Conservation (phyloP, 2,888 invertebrate genomes). For the Anthoptus insignis region DNA sequence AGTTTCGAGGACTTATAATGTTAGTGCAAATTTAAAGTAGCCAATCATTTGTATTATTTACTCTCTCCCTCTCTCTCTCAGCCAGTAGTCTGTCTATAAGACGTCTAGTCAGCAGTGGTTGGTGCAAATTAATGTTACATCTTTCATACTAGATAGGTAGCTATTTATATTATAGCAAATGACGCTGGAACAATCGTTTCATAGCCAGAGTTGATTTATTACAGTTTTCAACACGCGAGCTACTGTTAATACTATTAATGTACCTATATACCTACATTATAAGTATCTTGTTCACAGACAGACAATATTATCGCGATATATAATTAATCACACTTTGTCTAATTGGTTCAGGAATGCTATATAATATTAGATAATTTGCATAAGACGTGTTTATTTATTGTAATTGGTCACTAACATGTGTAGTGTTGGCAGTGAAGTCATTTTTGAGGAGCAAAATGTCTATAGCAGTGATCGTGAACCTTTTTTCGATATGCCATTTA, state of each 20-base stretch:
- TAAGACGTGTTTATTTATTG: constrained; percentile 39
- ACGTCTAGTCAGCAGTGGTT: too few species aligned
- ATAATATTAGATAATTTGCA: constrained; percentile 28
- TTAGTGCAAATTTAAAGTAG: too few species aligned
- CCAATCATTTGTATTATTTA: too few species aligned
- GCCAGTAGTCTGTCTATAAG: too few species aligned
- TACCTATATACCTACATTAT: constrained; percentile 14
- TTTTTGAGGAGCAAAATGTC: constrained; percentile 63
- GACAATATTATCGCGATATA: constrained; percentile 30
- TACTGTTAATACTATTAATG: neutral
- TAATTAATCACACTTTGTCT: constrained; percentile 30
- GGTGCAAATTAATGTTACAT: constrained; percentile 4
- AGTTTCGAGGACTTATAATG: too few species aligned
- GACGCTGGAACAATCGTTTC: constrained; percentile 23
- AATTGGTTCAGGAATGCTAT: constrained; percentile 35
- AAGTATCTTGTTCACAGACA: neutral
- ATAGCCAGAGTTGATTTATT: constrained; percentile 39
- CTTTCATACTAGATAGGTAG: neutral
- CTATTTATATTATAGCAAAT: neutral
- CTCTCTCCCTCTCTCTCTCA: too few species aligned
- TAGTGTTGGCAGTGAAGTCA: constrained; percentile 45
- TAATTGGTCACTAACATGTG: constrained; percentile 38
- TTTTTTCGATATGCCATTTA: too few species aligned
- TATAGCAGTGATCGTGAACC: too few species aligned
- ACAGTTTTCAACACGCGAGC: constrained; percentile 30